Evolutionary conservation across 2,888 invertebrate species (phyloP).

Genomic region (Aporophyla nigra): DNA sequence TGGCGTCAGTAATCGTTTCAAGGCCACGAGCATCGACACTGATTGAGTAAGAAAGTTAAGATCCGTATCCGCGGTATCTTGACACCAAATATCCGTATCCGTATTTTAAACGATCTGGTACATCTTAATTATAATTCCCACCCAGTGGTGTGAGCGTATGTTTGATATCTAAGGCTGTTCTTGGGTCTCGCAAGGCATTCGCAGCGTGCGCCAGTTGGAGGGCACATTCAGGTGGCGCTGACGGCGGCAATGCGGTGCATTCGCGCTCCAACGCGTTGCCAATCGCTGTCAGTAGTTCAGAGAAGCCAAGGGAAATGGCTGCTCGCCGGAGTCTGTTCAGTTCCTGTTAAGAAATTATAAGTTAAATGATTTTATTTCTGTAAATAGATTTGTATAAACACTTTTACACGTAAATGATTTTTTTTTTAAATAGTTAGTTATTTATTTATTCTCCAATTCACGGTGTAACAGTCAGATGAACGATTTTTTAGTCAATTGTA

Average conservation of each 20-base stretch:
- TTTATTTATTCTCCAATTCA: not conserved
- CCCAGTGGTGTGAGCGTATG: conserved; percentile 83
- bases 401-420: too few relatives aligned
- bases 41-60: too few relatives aligned
- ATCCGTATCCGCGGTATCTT: too few relatives aligned
- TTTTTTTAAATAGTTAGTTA: too few relatives aligned
- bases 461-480: too few relatives aligned
- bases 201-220: conserved; percentile 97
- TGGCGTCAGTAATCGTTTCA: too few relatives aligned
- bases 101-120: too few relatives aligned
- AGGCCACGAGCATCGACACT: too few relatives aligned
- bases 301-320: conserved; percentile 97
- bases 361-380: too few relatives aligned
- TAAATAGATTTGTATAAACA: too few relatives aligned
- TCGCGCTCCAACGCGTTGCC: conserved; percentile 97
- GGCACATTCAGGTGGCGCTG: conserved; percentile 96
- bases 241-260: conserved; percentile 94
- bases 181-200: conserved; percentile 94
- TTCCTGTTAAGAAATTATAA: conserved; percentile 91
- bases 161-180: conserved; percentile 88
- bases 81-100: too few relatives aligned
- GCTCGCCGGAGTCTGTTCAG: conserved; percentile 97
- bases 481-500: too few relatives aligned
- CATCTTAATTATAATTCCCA: conserved; percentile 72
- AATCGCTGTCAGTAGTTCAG: conserved; percentile 96